Evolutionary conservation across 2,888 invertebrate species (phyloP).

Genomic region (Choristoneura rosaceana): DNA sequence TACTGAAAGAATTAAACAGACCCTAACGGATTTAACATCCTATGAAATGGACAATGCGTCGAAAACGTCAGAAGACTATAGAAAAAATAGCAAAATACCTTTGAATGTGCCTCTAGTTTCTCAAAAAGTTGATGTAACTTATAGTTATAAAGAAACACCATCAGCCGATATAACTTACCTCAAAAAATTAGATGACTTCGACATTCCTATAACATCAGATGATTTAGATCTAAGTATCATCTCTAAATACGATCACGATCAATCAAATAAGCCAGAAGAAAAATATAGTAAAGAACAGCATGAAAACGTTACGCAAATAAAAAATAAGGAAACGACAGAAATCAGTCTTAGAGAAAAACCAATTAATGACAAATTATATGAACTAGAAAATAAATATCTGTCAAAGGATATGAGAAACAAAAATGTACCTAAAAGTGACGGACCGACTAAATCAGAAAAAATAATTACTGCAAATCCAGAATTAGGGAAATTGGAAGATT

Average conservation of each 20-base stretch:
- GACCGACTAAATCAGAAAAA: background rate
- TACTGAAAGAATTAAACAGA: slow-evolving; percentile 2
- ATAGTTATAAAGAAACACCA: background rate
- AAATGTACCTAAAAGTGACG: background rate
- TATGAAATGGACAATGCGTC: background rate
- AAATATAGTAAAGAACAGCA: background rate
- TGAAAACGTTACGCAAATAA: background rate
- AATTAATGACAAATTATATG: background rate
- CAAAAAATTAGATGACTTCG: background rate
- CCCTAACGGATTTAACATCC: background rate
- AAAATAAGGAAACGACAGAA: background rate
- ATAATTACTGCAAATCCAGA: background rate
- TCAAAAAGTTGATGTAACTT: background rate
- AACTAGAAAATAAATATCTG: background rate
- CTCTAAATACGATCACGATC: background rate
- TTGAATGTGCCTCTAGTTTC: background rate
- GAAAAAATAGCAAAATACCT: background rate
- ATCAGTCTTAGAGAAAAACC: background rate
- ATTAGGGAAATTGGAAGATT: background rate
- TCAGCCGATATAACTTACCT: background rate
- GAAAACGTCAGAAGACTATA: background rate
- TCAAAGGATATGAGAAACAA: background rate
- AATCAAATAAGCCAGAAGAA: background rate
- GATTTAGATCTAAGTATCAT: background rate
- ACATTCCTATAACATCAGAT: background rate